Evolutionary conservation across 2,113 vertebrate species (phyloP).

Genomic region (Phrynocephalus versicolor): DNA sequence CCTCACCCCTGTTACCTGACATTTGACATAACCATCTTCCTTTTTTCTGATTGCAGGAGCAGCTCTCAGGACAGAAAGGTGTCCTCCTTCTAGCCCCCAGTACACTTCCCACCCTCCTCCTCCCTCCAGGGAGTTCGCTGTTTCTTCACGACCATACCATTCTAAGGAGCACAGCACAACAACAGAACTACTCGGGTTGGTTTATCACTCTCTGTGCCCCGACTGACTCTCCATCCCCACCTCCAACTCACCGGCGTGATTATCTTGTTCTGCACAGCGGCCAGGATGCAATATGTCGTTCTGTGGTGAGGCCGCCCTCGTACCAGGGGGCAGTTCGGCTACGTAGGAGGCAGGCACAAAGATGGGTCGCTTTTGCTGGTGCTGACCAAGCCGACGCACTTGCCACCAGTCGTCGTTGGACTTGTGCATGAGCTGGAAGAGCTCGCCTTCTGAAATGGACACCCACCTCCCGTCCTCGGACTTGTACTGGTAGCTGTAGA

Average conservation of each 20-base stretch:
- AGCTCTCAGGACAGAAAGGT: too few species aligned
- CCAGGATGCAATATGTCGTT: constrained; percentile 41
- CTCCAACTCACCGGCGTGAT: constrained; percentile 51
- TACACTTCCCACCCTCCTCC: background rate
- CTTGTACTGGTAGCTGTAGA: constrained; percentile 84
- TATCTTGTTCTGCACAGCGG: constrained; percentile 28
- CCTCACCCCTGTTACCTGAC: too few species aligned
- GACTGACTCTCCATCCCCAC: background rate
- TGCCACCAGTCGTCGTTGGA: constrained; percentile 91
- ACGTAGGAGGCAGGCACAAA: constrained; percentile 88
- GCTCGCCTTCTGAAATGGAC: constrained; percentile 85
- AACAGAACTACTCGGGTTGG: background rate
- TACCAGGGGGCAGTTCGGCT: constrained; percentile 68
- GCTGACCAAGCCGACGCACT: constrained; percentile 78
- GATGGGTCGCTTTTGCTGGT: constrained; percentile 78
- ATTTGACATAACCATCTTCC: too few species aligned
- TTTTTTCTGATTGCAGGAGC: too few species aligned
- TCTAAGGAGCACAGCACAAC: background rate
- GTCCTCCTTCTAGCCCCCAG: too few species aligned
- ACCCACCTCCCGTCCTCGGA: constrained; percentile 81
- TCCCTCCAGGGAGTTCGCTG: background rate
- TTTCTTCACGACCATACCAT: background rate
- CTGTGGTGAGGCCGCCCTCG: background rate
- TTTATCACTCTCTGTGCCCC: background rate
- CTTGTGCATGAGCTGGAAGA: constrained; percentile 86